phyloP scores from a whole-genome alignment of 1,140 invertebrate species.

The Araneus ventricosus region DNA sequence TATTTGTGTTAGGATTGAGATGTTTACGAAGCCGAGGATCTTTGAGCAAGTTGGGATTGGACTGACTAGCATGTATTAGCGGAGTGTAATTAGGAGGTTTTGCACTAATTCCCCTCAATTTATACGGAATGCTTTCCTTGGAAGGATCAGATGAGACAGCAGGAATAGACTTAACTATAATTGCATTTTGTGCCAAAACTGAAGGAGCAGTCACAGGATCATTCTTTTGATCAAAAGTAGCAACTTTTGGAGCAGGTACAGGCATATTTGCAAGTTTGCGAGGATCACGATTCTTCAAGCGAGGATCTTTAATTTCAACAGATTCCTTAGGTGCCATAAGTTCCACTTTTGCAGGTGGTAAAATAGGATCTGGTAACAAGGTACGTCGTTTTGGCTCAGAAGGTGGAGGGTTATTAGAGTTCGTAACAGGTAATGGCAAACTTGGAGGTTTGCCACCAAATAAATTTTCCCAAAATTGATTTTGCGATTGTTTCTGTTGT shows the following conservation, averaged over 20 bases:
- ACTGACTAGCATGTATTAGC: slow-evolving; percentile 66
- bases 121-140: slow-evolving; percentile 72
- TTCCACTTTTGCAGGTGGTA: not conserved
- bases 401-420: not conserved
- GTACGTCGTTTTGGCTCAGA: slow-evolving; percentile 18
- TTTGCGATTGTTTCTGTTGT: not conserved
- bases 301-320: slow-evolving; percentile 64
- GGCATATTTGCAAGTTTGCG: slow-evolving; percentile 16
- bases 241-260: not conserved
- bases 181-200: not conserved
- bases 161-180: not conserved
- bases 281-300: slow-evolving; percentile 72
- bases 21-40: slow-evolving; percentile 77
- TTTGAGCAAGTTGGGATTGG: slow-evolving; percentile 74
- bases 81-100: slow-evolving; percentile 75
- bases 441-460: not conserved
- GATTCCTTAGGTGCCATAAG: not conserved
- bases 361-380: slow-evolving; percentile 59
- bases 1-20: slow-evolving; percentile 27
- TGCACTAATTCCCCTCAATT: slow-evolving; percentile 52
- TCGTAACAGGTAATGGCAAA: not conserved
- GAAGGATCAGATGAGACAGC: not conserved
- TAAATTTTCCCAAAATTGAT: slow-evolving; percentile 51
- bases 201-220: not conserved
- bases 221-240: not conserved